phyloP scores from a whole-genome alignment of 2,888 invertebrate genomes.

The Eremobia ochroleuca region DNA sequence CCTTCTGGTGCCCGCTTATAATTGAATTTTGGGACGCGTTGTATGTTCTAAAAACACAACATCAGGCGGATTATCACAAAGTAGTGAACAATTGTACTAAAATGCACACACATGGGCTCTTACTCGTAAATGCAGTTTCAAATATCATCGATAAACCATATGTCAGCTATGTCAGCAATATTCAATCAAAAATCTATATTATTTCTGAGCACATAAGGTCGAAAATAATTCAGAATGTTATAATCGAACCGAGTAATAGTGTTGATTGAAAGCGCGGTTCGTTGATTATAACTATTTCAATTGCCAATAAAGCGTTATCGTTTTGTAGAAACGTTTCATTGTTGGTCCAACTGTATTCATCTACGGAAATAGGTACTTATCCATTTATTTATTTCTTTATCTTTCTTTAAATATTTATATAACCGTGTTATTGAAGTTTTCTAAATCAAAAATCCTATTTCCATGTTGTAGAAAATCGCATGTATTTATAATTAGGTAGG shows the following conservation, averaged over 20 bases:
- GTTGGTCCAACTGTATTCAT: not conserved
- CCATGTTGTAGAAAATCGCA: not conserved
- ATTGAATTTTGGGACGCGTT: too few relatives aligned
- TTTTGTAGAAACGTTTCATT: slow-evolving; percentile 39
- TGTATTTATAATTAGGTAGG: not conserved
- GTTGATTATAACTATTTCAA: slow-evolving; percentile 41
- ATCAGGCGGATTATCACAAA: not conserved
- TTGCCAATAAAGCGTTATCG: slow-evolving; percentile 37
- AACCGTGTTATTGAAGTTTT: not conserved
- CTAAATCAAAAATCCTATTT: not conserved
- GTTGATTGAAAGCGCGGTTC: slow-evolving; percentile 42
- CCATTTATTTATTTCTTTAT: not conserved
- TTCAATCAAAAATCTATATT: slow-evolving; percentile 24
- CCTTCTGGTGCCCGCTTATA: too few relatives aligned
- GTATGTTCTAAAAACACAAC: not conserved
- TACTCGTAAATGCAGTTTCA: slow-evolving; percentile 17
- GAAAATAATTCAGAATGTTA: not conserved
- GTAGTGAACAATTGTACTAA: slow-evolving; percentile 8
- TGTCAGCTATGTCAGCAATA: slow-evolving; percentile 6
- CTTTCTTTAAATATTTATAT: not conserved
- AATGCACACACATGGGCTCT: not conserved
- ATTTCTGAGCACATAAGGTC: slow-evolving; percentile 8
- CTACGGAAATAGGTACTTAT: not conserved
- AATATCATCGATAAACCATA: slow-evolving; percentile 29
- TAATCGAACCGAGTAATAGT: slow-evolving; percentile 34